Base-by-base conservation (phyloP, 2,797 vertebrate genomes). In the Vipera ursinii region DNA sequence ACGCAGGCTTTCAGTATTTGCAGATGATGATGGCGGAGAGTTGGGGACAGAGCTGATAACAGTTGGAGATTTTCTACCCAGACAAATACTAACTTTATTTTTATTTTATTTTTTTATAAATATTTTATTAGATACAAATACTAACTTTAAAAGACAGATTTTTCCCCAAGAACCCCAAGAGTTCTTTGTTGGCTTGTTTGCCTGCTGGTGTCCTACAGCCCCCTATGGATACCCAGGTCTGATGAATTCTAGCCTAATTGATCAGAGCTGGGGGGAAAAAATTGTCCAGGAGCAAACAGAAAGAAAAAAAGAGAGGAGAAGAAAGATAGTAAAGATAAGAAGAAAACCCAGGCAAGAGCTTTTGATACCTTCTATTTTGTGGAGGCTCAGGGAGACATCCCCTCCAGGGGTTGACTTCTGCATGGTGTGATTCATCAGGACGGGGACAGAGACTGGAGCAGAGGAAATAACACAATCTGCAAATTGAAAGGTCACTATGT, bases 361-460 rank as follows among this genome's bases (percentile, higher is more conserved):
- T 0, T n/a, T 44, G 91, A 32, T 95, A 97, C 97, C 97, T 97
- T 97, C 92, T 87, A 56, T 96, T 96, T 97, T 97, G 93, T 94
- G 86, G 82, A 96, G 6, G 86, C 6, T 88, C 38, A 10, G 9
- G 60, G 95, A 95, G 48, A 87, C 32, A 92, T 38, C 1, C 5
- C 26, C 92, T 4, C 55, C 55, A 0, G 91, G 87, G 89, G 63
- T n/a, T 0, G 92, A 92, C 3, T 22, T 89, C n/a, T 89, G 94
- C 53, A 87, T 10, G 0, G 86, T 94, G 61, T 96, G 95, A 22
- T 92, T 97, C 92, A 88, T 63, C 56, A 89, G 82, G 8, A 65
- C 6, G 0, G 97, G 93, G 0, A 20, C 48, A 0, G 95, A 38
- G 9, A 17, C 14, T 26, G 88, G 92, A 0, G 90, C 48, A n/a